A percentile compares a stretch with the other conserved stretches of the same genome.
Conservation (phyloP, 2,888 invertebrate genomes). For the Drymonia ruficornis region DNA sequence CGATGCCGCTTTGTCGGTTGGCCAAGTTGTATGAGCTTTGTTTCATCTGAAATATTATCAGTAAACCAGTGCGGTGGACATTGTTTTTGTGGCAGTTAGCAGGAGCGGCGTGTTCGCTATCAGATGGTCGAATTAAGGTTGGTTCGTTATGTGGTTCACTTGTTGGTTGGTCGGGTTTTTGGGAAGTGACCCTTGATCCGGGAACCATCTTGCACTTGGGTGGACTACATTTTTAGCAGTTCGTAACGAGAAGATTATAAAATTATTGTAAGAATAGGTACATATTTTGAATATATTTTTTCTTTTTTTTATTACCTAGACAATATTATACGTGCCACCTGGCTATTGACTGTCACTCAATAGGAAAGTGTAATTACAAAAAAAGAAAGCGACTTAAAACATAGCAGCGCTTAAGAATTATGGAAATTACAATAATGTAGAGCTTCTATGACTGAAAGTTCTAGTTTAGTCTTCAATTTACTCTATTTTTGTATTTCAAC, state of each 20-base stretch:
- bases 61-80: slow-evolving; percentile 58
- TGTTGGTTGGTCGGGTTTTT: slow-evolving; percentile 39
- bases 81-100: slow-evolving; percentile 54
- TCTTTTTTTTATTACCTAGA: too few species aligned
- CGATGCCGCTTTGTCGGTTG: slow-evolving; percentile 80
- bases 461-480: not conserved
- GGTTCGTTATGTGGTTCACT: slow-evolving; percentile 32
- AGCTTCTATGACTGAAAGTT: not conserved
- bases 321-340: too few species aligned
- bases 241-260: not conserved
- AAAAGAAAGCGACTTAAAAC: too few species aligned
- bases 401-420: too few species aligned
- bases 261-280: too few species aligned
- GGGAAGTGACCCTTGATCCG: slow-evolving; percentile 41
- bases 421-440: too few species aligned
- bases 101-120: slow-evolving; percentile 49
- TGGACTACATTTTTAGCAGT: slow-evolving; percentile 16
- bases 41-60: slow-evolving; percentile 72
- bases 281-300: not conserved
- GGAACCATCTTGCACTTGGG: slow-evolving; percentile 22
- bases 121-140: slow-evolving; percentile 50
- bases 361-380: too few species aligned
- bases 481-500: not conserved
- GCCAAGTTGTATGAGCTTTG: slow-evolving; percentile 76
- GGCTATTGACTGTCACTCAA: too few species aligned